These are phyloP conservation scores for Rhipidura dahli DNA, from an alignment of 2,113 vertebrate genomes.

Conservation along the genomic window DNA sequence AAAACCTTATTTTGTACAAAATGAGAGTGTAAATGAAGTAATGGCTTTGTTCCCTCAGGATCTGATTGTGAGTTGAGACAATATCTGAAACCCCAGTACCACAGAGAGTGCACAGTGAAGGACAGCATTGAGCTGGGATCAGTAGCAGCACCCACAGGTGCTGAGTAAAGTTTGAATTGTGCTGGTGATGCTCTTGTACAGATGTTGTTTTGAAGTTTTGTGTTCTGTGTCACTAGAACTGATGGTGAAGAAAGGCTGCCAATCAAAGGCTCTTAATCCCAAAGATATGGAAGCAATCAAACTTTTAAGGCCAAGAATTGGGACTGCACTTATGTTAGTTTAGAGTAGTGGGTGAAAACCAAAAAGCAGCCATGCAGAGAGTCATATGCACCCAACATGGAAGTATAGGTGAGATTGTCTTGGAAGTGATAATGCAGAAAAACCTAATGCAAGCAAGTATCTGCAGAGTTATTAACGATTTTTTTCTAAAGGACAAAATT, in stretches of 20 bases:
- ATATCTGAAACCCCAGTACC: background rate
- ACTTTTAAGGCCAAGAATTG: background rate
- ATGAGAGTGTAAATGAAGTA: background rate
- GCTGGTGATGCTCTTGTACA: background rate
- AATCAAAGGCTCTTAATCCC: background rate
- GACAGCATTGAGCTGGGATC: background rate
- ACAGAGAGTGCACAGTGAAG: background rate
- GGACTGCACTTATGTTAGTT: background rate
- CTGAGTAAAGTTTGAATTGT: accelerated
- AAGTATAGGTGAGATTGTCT: background rate
- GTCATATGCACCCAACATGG: background rate
- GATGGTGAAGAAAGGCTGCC: background rate
- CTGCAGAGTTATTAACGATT: background rate
- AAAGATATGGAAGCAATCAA: background rate
- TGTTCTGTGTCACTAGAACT: background rate
- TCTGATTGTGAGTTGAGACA: background rate
- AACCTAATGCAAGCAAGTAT: background rate
- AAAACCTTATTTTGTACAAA: background rate
- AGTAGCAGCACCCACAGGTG: background rate
- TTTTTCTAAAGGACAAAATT: background rate
- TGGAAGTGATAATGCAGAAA: background rate
- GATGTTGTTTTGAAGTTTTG: background rate
- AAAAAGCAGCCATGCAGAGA: background rate
- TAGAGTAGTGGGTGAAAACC: background rate
- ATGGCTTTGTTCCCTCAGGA: background rate